A percentile compares a stretch with the other conserved stretches of the same genome.
Evolutionary conservation across 1,140 invertebrate genomes (phyloP).

Genomic region (Drosophila dunni): DNA sequence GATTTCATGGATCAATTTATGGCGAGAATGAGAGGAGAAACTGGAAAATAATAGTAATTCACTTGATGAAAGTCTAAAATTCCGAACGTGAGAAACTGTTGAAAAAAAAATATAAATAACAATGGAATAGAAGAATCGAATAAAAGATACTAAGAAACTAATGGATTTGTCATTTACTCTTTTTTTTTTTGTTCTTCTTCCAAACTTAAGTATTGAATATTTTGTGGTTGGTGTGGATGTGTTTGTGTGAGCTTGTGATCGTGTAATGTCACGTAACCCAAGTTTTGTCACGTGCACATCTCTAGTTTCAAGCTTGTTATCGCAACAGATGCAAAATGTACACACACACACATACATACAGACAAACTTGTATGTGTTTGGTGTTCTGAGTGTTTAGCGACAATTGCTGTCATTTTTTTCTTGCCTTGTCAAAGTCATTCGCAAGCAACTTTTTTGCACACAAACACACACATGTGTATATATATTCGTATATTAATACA

Average conservation of each 20-base stretch:
- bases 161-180: neutral
- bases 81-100: neutral
- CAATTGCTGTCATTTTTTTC: constrained; percentile 35
- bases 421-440: constrained; percentile 45
- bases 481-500: neutral
- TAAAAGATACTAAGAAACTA: neutral
- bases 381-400: constrained; percentile 16
- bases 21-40: neutral
- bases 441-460: constrained; percentile 18
- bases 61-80: neutral
- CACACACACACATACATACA: neutral
- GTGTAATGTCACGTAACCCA: constrained; percentile 7
- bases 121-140: neutral
- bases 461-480: constrained; percentile 11
- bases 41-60: neutral
- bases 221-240: neutral
- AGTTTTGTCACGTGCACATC: constrained; percentile 36
- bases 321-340: constrained; percentile 40
- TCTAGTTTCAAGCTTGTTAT: constrained; percentile 47
- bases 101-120: neutral
- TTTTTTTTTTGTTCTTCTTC: too few relatives aligned
- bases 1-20: too few relatives aligned
- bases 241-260: neutral
- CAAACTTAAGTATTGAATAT: neutral
- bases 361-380: neutral